These are phyloP conservation scores for Actinostola sp. DNA, from an alignment of 92 coral and sea anemone genomes.

Conservation along the genomic window DNA sequence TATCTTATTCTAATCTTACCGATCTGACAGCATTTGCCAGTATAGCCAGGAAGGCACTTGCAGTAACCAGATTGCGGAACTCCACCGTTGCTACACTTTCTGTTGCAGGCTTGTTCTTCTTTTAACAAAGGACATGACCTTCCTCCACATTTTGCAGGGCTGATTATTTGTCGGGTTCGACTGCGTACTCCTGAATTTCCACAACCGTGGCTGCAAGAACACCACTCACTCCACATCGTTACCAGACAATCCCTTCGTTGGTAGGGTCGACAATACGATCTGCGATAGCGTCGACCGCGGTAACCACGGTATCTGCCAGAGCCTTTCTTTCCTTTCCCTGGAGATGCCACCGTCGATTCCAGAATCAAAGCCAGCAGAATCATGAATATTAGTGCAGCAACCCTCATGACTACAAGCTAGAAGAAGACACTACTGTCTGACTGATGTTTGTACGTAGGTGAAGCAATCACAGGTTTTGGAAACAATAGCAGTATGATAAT, in stretches of 20 bases:
- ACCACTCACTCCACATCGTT: slow-evolving; percentile 16
- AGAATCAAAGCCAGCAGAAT: not conserved
- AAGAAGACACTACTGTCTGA: no score
- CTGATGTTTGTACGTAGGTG: no score
- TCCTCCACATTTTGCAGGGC: slow-evolving; percentile 13
- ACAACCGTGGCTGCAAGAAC: slow-evolving; percentile 22
- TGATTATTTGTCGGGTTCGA: not conserved
- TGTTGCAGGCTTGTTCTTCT: slow-evolving; percentile 13
- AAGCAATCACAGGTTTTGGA: no score
- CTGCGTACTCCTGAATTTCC: slow-evolving; percentile 18
- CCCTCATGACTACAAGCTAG: no score
- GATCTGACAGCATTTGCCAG: slow-evolving; percentile 13
- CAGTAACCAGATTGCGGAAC: slow-evolving; percentile 8
- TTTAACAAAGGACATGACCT: slow-evolving; percentile 1
- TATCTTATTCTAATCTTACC: not conserved
- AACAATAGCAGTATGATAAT: no score
- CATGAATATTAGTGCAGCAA: not conserved
- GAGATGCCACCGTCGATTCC: slow-evolving; percentile 2
- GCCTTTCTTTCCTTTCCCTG: not conserved
- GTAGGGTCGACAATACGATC: not conserved
- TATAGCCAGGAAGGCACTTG: slow-evolving; percentile 4
- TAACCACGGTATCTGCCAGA: not conserved
- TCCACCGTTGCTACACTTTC: slow-evolving; percentile 24
- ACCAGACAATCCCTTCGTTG: slow-evolving; percentile 11
- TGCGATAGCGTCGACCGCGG: not conserved